Percentiles rank a stretch among this genome's conserved stretches.
Evolutionary conservation across 2,888 invertebrate genomes (phyloP).

Genomic region (Loripinus fragilis): DNA sequence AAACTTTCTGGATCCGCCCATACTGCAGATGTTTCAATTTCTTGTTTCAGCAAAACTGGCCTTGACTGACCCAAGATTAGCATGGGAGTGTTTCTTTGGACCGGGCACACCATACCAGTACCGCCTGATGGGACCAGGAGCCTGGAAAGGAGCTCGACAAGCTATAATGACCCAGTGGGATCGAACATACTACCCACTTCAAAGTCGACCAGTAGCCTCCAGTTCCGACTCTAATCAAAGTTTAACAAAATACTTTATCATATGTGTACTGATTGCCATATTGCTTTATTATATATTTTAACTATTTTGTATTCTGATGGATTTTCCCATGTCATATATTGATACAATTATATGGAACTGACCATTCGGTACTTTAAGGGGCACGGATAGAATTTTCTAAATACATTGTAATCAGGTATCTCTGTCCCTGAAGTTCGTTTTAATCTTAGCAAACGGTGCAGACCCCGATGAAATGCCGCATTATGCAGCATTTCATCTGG

Average conservation of each 20-base stretch:
- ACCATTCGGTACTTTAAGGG: too few species aligned
- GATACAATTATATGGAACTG: too few species aligned
- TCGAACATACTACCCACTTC: slow-evolving; percentile 64
- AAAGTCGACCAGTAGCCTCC: slow-evolving; percentile 48
- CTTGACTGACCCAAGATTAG: slow-evolving; percentile 73
- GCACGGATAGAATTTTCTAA: too few species aligned
- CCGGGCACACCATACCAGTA: slow-evolving; percentile 82
- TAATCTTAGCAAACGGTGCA: too few species aligned
- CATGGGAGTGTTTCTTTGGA: slow-evolving; percentile 76
- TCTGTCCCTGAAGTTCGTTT: too few species aligned
- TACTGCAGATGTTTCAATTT: neutral
- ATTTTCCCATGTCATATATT: too few species aligned
- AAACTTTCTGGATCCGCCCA: neutral
- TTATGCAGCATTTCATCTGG: too few species aligned
- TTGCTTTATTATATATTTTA: neutral
- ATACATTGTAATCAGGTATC: too few species aligned
- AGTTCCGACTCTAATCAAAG: neutral
- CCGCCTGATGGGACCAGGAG: slow-evolving; percentile 82
- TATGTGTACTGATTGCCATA: neutral
- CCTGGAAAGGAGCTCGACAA: slow-evolving; percentile 83
- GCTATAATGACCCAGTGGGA: slow-evolving; percentile 82
- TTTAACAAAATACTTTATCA: neutral
- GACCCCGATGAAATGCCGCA: too few species aligned
- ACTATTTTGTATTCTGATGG: too few species aligned
- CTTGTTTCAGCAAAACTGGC: slow-evolving; percentile 65